phyloP scores from a whole-genome alignment of 2,888 invertebrate species.

The Caenorhabditis parvicauda region DNA sequence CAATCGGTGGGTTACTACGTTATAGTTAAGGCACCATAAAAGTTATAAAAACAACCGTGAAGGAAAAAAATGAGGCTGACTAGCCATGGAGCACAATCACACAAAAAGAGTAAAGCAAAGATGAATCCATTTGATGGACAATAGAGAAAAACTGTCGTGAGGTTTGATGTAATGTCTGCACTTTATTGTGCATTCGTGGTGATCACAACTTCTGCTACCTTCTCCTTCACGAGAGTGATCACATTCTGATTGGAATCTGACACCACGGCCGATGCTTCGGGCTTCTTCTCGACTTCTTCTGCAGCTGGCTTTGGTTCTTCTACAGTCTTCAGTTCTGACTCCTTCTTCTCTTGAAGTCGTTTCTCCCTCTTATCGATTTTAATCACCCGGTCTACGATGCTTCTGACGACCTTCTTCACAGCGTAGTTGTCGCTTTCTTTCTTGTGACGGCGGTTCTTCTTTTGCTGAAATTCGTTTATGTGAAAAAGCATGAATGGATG shows the following conservation, averaged over 20 bases:
- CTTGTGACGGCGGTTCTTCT: slow-evolving; percentile 11
- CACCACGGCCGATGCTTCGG: background rate
- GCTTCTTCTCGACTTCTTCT: background rate
- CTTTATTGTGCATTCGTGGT: no score
- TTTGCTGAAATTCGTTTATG: slow-evolving; percentile 8
- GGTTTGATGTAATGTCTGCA: no score
- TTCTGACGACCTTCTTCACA: slow-evolving; percentile 19
- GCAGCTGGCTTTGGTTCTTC: background rate
- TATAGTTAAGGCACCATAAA: no score
- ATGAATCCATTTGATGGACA: no score
- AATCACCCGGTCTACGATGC: slow-evolving; percentile 24
- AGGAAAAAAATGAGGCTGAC: no score
- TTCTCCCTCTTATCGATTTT: slow-evolving; percentile 20
- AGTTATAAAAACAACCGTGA: no score
- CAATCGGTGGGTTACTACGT: no score
- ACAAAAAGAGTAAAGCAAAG: slow-evolving; percentile 2
- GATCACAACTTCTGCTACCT: slow-evolving; percentile 13
- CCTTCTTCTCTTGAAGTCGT: slow-evolving; percentile 14
- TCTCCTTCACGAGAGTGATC: slow-evolving; percentile 24
- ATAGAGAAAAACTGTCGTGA: no score
- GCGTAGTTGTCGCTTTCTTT: slow-evolving; percentile 30
- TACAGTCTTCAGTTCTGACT: background rate
- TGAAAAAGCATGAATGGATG: no score
- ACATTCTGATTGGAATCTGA: slow-evolving; percentile 37
- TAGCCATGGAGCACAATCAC: no score